Evolutionary conservation across 2,113 vertebrate genomes (phyloP), one percentile per base, ranked within the genome.

Genomic region (Orcinus orca): DNA sequence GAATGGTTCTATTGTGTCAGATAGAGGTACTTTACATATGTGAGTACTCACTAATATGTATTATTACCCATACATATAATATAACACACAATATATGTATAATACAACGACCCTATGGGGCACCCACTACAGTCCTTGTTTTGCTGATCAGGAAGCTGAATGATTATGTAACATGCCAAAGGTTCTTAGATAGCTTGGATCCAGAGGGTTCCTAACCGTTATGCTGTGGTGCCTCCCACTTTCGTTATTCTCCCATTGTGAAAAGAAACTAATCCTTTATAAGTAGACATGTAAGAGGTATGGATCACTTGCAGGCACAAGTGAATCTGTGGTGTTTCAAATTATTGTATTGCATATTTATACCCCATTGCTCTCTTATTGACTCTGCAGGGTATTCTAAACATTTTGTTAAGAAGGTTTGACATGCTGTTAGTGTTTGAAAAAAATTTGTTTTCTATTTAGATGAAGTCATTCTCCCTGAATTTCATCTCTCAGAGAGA

Each of bases 401-500:
- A 70, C 67, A 76, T 36, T 80, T 92, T 79, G 33, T 65, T 71
- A 88, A 79, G 47, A 81, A 76, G 38, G 17, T 91, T 73, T 93
- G 41, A 36, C 93, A 68, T 29, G 83, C 25, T 96, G 53, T 76
- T 89, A 93, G 17, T 83, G 44, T 83, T 79, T 29, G 31, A n/a
- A 73, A 89, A 85, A 63, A 55, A 31, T 15, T 31, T 76, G 3
- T 94, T 92, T 83, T 60, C 67, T 93, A 8, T 81, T 84, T 77
- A 88, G 77, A 73, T 63, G 38, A 84, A 94, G 70, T 90, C n/a
- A 84, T 96, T 94, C 62, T 73, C 58, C 9, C 36, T 70, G n/a
- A 83, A 93, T 97, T 88, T 92, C 29, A 65, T 96, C 47, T 96
- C 86, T 96, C 21, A 77, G 53, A 15, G 33, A 96, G 44, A 93